Evolutionary conservation across 2,888 invertebrate genomes (phyloP).

Genomic region (Ochlodes sylvanus): DNA sequence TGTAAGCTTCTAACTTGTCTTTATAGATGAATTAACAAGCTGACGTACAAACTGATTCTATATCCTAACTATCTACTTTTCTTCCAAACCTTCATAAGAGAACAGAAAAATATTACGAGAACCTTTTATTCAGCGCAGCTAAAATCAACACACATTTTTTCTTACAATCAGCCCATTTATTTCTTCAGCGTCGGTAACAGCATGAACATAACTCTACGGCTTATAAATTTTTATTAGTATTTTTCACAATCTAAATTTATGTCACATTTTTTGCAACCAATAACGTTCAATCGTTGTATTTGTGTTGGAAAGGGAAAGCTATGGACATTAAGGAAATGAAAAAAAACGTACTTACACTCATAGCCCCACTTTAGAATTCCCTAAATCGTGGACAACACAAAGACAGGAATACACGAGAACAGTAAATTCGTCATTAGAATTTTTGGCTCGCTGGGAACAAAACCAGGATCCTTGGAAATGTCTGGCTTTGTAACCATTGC

Average conservation of each 20-base stretch:
- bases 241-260: constrained; percentile 18
- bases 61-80: neutral
- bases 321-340: too few relatives aligned
- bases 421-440: too few relatives aligned
- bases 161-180: constrained; percentile 16
- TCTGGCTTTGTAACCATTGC: too few relatives aligned
- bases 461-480: too few relatives aligned
- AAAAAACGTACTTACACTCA: too few relatives aligned
- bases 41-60: neutral
- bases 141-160: constrained; percentile 26
- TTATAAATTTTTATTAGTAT: constrained; percentile 30
- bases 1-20: too few relatives aligned
- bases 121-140: constrained; percentile 7
- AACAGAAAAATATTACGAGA: neutral
- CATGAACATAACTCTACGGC: constrained; percentile 24
- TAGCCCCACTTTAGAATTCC: too few relatives aligned
- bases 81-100: neutral
- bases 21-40: too few relatives aligned
- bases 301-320: too few relatives aligned
- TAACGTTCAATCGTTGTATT: neutral
- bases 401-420: too few relatives aligned
- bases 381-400: too few relatives aligned
- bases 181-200: constrained; percentile 11
- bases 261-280: constrained; percentile 1
- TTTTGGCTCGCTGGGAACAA: too few relatives aligned